Conservation (phyloP, 2,113 vertebrate species). For the Gymnorhina tibicen region DNA sequence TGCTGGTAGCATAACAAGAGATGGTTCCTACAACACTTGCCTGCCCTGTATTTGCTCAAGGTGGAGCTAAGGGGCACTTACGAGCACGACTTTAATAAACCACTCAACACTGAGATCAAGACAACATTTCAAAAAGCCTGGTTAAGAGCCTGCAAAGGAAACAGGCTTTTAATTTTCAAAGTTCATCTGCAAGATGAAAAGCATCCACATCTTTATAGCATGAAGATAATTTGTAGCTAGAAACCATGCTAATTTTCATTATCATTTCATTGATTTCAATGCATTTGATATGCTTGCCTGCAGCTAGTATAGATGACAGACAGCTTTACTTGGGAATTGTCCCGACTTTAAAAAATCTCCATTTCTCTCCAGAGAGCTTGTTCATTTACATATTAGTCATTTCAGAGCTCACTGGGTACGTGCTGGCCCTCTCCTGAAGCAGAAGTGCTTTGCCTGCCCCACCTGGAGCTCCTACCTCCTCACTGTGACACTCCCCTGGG, state of each 20-base stretch:
- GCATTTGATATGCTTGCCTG: slow-evolving; percentile 7
- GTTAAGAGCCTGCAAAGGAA: background rate
- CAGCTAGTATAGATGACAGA: background rate
- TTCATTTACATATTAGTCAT: background rate
- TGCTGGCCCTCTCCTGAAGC: background rate
- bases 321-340: slow-evolving; percentile 14
- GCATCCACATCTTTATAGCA: background rate
- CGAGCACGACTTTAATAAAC: background rate
- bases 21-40: background rate
- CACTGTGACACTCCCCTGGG: background rate
- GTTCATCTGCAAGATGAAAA: slow-evolving; percentile 18
- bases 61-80: background rate
- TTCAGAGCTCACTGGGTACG: background rate
- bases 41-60: background rate
- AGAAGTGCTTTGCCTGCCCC: background rate
- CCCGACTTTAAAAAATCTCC: background rate
- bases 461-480: background rate
- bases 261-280: background rate
- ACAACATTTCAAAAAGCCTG: background rate
- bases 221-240: slow-evolving; percentile 15
- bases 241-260: slow-evolving; percentile 11
- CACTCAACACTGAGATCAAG: background rate
- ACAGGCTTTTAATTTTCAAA: background rate
- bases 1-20: background rate
- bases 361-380: slow-evolving; percentile 2